Percentiles rank a stretch among this genome's conserved stretches.
phyloP scores from a whole-genome alignment of 53 echinoderm and acorn worm species.

The Patiria pectinifera region DNA sequence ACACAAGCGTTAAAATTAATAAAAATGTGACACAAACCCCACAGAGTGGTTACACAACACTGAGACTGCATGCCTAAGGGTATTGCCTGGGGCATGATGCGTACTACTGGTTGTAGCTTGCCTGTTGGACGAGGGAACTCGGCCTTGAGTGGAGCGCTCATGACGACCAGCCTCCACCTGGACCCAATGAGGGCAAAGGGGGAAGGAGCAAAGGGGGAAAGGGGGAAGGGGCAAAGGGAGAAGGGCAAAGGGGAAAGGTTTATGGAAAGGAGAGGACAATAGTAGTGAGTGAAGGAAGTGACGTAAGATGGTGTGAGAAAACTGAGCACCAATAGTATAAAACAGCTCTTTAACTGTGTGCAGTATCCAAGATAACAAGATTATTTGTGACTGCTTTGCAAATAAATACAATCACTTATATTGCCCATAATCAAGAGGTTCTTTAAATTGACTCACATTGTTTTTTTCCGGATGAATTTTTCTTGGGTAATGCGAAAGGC shows the following conservation, averaged over 20 bases:
- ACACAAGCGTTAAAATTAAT: background rate
- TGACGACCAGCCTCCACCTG: slow-evolving; percentile 24
- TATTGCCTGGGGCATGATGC: slow-evolving; percentile 60
- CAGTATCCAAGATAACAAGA: too few relatives aligned
- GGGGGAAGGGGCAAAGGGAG: background rate
- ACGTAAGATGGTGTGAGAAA: background rate
- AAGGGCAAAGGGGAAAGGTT: background rate
- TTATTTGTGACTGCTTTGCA: too few relatives aligned
- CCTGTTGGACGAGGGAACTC: background rate
- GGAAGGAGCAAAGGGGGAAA: background rate
- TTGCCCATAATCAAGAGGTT: too few relatives aligned
- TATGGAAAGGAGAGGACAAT: background rate
- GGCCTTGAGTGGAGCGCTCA: background rate
- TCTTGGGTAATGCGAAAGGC: too few relatives aligned
- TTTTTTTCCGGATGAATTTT: too few relatives aligned
- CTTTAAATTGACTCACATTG: too few relatives aligned
- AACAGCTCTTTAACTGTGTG: too few relatives aligned
- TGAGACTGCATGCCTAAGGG: slow-evolving; percentile 60
- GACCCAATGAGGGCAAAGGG: slow-evolving; percentile 37
- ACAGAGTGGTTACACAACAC: slow-evolving; percentile 1
- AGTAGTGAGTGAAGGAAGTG: background rate
- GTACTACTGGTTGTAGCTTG: background rate
- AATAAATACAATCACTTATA: too few relatives aligned
- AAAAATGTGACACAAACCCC: background rate
- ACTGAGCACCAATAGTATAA: too few relatives aligned